phyloP scores from a whole-genome alignment of 2,113 vertebrate genomes.

The Oenanthe melanoleuca region DNA sequence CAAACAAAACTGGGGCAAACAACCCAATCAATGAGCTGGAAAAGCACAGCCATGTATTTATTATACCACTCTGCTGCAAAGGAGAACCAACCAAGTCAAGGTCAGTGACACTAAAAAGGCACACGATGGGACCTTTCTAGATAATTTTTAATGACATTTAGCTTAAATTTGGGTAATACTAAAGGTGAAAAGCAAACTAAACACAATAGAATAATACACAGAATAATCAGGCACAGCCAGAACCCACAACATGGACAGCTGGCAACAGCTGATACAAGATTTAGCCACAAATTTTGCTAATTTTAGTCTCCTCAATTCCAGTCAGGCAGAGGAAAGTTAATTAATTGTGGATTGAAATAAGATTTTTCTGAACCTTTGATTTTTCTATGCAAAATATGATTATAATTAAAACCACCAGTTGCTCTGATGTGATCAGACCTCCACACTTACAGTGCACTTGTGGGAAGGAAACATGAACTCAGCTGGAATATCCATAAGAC shows the following conservation, averaged over 20 bases:
- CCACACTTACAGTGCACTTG: background rate
- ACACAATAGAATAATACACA: background rate
- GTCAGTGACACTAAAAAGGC: background rate
- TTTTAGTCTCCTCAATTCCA: background rate
- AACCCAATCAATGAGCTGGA: background rate
- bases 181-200: background rate
- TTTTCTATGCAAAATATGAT: background rate
- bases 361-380: background rate
- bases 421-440: background rate
- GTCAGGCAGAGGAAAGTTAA: background rate
- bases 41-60: background rate
- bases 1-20: background rate
- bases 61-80: background rate
- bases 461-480: background rate
- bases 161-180: background rate
- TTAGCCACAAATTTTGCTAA: background rate
- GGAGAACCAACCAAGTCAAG: background rate
- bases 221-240: background rate
- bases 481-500: background rate
- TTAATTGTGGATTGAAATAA: background rate
- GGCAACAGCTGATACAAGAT: background rate
- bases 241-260: background rate
- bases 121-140: background rate
- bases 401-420: background rate
- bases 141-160: background rate